Percentiles rank a stretch among this genome's conserved stretches.
Conservation (phyloP, 2,888 invertebrate genomes). For the Invenusta paracnida region DNA sequence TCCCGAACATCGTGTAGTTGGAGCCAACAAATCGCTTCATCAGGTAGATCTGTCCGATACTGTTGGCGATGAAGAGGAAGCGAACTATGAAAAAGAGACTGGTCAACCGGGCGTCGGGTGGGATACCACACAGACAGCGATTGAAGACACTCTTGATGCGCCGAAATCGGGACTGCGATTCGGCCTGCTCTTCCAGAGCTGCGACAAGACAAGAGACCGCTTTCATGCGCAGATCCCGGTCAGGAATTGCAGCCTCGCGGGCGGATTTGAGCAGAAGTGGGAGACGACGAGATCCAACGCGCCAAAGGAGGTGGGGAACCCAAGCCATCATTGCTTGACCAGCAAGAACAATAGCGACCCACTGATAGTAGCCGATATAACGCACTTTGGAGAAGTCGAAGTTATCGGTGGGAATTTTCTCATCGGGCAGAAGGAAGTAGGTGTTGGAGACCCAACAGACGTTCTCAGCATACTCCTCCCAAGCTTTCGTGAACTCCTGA, state of each 20-base stretch:
- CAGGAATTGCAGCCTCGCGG: slow-evolving; percentile 41
- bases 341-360: no score
- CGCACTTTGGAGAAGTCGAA: no score
- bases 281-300: slow-evolving; percentile 40
- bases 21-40: slow-evolving; percentile 41
- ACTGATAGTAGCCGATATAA: slow-evolving; percentile 44
- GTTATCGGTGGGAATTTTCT: no score
- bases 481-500: no score
- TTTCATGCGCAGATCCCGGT: slow-evolving; percentile 39
- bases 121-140: slow-evolving; percentile 32
- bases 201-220: slow-evolving; percentile 44
- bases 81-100: slow-evolving; percentile 39
- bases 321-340: slow-evolving; percentile 43
- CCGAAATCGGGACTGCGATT: slow-evolving; percentile 39
- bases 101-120: slow-evolving; percentile 40
- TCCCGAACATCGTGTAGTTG: slow-evolving; percentile 40
- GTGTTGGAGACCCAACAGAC: no score
- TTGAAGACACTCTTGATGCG: slow-evolving; percentile 37
- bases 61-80: slow-evolving; percentile 42
- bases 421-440: no score
- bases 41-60: slow-evolving; percentile 42
- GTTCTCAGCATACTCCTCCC: no score
- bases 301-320: slow-evolving; percentile 44
- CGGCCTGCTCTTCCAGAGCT: slow-evolving; percentile 44
- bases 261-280: slow-evolving; percentile 43